Conservation (phyloP, 2,113 vertebrate genomes). For the Psittacula cyanocephala region DNA sequence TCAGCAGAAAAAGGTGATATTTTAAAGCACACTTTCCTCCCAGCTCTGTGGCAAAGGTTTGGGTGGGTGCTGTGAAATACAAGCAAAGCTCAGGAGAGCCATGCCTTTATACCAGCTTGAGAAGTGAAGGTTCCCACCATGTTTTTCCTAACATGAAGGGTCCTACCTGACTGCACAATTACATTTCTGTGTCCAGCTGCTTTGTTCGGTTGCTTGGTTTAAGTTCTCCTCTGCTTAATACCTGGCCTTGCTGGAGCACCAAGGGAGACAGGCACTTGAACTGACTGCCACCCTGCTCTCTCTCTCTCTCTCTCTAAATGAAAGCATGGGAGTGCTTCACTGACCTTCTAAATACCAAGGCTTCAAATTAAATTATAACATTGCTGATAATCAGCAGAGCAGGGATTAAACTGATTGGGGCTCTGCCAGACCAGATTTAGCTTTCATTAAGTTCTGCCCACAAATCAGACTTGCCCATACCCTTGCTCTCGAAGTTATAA, state of each 20-base stretch:
- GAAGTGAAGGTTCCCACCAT: background rate
- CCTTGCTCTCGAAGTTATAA: constrained; percentile 2
- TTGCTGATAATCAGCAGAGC: constrained; percentile 64
- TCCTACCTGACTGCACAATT: background rate
- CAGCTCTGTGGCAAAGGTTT: background rate
- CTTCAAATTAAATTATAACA: constrained; percentile 69
- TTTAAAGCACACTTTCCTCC: background rate
- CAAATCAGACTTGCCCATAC: constrained; percentile 35
- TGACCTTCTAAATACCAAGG: constrained; percentile 51
- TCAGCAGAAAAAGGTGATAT: background rate
- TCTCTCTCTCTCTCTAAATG: background rate
- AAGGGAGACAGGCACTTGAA: background rate
- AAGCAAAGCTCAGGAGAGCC: background rate
- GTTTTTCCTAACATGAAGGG: background rate
- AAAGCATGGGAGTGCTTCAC: constrained; percentile 2
- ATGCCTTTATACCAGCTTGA: background rate
- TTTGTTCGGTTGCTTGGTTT: background rate
- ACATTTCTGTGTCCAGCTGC: background rate
- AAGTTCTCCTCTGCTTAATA: background rate
- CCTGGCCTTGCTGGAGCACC: background rate
- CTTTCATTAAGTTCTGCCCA: constrained; percentile 59
- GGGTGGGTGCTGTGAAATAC: background rate
- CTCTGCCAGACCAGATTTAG: constrained; percentile 48
- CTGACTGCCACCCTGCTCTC: background rate
- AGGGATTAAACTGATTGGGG: constrained; percentile 64